Evolutionary conservation across 2,113 vertebrate genomes (phyloP).

Genomic region (Macrotus californicus): DNA sequence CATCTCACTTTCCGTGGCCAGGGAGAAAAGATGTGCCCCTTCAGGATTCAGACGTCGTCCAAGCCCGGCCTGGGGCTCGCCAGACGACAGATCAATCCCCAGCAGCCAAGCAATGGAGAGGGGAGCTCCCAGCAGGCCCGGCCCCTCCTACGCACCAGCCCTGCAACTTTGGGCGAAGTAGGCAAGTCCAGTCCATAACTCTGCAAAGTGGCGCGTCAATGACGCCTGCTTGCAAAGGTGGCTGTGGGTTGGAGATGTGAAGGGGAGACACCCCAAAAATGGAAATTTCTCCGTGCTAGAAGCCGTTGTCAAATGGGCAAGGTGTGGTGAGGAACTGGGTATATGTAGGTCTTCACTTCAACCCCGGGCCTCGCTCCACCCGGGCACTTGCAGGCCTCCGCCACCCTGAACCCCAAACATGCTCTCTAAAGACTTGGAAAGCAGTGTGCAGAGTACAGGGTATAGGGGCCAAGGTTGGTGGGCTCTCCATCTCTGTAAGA

Average conservation of each 20-base stretch:
- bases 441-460: neutral
- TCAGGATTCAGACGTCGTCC: neutral
- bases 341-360: accelerated
- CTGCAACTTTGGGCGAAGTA: neutral
- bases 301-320: accelerated
- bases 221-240: neutral
- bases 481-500: neutral
- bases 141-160: neutral
- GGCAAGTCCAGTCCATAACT: neutral
- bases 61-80: accelerated
- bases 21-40: neutral
- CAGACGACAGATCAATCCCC: accelerated
- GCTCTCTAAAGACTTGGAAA: neutral
- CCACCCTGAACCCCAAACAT: neutral
- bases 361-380: neutral
- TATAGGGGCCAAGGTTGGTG: neutral
- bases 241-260: neutral
- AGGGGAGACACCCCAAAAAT: neutral
- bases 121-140: neutral
- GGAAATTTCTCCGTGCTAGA: accelerated
- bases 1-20: neutral
- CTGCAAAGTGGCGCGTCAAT: neutral
- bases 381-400: accelerated
- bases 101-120: accelerated
- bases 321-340: accelerated